These are phyloP conservation scores for Nomada lathburiana DNA, from an alignment of 2,888 invertebrate species.

Conservation along the genomic window DNA sequence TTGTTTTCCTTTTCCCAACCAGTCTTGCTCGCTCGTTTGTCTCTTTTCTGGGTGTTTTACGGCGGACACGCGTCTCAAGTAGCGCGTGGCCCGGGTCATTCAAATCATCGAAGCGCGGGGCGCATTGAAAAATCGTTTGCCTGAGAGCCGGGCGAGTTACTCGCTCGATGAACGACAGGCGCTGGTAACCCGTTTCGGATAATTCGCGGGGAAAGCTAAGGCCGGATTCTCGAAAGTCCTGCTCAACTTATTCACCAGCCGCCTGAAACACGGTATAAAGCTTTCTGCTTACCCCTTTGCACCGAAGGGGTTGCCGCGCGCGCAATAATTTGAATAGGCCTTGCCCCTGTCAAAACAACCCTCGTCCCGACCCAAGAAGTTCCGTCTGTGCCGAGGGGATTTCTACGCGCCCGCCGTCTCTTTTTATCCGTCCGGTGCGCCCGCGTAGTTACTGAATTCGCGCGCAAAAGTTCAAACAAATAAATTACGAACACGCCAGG, in stretches of 20 bases:
- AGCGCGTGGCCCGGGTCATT: slow-evolving; percentile 56
- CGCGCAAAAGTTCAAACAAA: slow-evolving; percentile 51
- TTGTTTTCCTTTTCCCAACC: background rate
- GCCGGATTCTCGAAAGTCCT: slow-evolving; percentile 56
- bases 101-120: slow-evolving; percentile 60
- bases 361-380: slow-evolving; percentile 65
- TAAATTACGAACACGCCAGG: slow-evolving; percentile 49
- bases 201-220: slow-evolving; percentile 51
- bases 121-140: slow-evolving; percentile 37
- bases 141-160: background rate
- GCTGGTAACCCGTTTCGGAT: slow-evolving; percentile 56
- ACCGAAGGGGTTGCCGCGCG: slow-evolving; percentile 61
- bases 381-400: slow-evolving; percentile 61
- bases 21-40: slow-evolving; percentile 24
- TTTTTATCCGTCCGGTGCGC: slow-evolving; percentile 60
- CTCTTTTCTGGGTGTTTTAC: slow-evolving; percentile 47
- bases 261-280: slow-evolving; percentile 58
- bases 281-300: slow-evolving; percentile 51
- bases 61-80: slow-evolving; percentile 69
- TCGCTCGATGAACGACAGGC: slow-evolving; percentile 35
- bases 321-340: slow-evolving; percentile 73
- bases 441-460: slow-evolving; percentile 48
- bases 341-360: slow-evolving; percentile 70
- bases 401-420: slow-evolving; percentile 46
- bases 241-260: slow-evolving; percentile 53